Conservation (phyloP, 2,797 vertebrate species). For the Cryptoblepharus egeriae region DNA sequence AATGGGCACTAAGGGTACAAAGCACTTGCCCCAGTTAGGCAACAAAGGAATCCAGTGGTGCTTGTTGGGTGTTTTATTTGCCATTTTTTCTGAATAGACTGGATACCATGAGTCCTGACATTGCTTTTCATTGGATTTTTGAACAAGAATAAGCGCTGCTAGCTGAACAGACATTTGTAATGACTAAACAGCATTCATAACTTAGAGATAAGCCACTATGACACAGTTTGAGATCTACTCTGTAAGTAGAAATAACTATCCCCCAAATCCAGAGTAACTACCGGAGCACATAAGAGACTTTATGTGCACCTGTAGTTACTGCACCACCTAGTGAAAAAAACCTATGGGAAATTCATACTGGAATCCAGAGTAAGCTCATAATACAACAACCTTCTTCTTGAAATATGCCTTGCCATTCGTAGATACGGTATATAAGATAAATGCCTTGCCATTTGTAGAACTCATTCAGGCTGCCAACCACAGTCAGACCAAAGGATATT, state of each 20-base stretch:
- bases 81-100: not conserved
- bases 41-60: not conserved
- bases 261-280: too few relatives aligned
- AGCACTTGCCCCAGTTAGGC: not conserved
- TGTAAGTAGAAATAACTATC: too few relatives aligned
- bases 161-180: not conserved
- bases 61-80: not conserved
- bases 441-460: not conserved
- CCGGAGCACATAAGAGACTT: too few relatives aligned
- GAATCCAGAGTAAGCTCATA: too few relatives aligned
- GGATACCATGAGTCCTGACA: not conserved
- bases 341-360: too few relatives aligned
- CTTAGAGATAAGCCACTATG: not conserved
- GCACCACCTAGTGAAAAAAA: too few relatives aligned
- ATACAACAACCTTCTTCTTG: not conserved
- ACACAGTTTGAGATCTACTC: not conserved
- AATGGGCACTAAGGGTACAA: not conserved
- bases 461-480: not conserved
- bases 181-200: not conserved
- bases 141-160: not conserved
- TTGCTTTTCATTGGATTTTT: not conserved
- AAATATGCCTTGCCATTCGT: too few relatives aligned
- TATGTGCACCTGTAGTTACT: too few relatives aligned
- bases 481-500: not conserved
- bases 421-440: too few relatives aligned